Percentiles rank a stretch among this genome's conserved stretches.
Conservation (phyloP, 2,797 vertebrate species). For the Falco peregrinus region DNA sequence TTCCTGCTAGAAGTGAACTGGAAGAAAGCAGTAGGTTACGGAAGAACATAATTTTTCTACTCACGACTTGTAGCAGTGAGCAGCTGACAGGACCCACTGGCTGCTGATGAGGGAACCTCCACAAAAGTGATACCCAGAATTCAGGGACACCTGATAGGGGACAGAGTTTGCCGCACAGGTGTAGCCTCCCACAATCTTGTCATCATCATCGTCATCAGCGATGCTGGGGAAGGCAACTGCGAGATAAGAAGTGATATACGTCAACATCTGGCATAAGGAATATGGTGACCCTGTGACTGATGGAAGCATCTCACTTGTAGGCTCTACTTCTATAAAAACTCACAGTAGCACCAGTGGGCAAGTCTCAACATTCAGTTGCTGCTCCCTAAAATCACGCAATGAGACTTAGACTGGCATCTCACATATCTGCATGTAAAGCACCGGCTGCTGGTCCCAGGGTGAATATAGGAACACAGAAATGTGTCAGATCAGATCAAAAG, state of each 20-base stretch:
- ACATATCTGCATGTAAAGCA: neutral
- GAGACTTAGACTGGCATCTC: neutral
- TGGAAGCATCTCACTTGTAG: neutral
- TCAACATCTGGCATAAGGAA: neutral
- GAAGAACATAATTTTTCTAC: neutral
- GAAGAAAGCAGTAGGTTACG: neutral
- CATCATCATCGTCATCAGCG: neutral
- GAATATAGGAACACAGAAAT: neutral
- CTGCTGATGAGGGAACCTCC: constrained; percentile 55
- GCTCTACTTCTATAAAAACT: neutral
- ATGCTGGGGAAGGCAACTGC: constrained; percentile 31
- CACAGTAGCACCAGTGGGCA: neutral
- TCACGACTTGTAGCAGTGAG: constrained; percentile 52
- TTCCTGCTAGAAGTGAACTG: neutral
- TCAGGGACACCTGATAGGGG: constrained; percentile 58
- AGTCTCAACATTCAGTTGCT: neutral
- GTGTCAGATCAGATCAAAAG: accelerated
- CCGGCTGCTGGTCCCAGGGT: neutral
- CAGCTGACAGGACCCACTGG: constrained; percentile 38
- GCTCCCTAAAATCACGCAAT: neutral
- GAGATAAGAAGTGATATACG: neutral
- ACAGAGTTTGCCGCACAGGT: neutral
- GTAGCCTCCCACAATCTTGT: constrained; percentile 63
- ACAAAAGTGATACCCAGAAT: constrained; percentile 49
- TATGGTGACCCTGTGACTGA: neutral